These are phyloP conservation scores for Caenorhabditis tropicalis DNA, from an alignment of 1,140 invertebrate genomes.

Conservation along the genomic window DNA sequence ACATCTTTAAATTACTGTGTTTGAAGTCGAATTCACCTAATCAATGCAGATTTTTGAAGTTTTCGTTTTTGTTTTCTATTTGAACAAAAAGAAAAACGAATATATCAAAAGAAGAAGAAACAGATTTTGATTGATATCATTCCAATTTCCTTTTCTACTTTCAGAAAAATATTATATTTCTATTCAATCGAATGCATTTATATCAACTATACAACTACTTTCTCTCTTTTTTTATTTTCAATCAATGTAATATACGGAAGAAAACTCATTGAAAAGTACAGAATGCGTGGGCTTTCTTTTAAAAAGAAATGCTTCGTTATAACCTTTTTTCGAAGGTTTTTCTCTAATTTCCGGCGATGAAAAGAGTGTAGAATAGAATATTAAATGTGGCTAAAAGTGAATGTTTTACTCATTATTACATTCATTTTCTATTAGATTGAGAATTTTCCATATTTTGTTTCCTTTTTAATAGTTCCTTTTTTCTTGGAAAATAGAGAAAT, in stretches of 20 bases:
- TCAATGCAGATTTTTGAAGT: too few species aligned
- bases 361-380: not conserved
- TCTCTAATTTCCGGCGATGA: not conserved
- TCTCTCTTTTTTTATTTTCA: not conserved
- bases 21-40: too few species aligned
- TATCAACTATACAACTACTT: not conserved
- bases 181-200: not conserved
- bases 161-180: not conserved
- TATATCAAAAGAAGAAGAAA: too few species aligned
- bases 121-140: not conserved
- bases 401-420: not conserved
- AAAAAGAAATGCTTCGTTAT: not conserved
- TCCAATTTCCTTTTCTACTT: not conserved
- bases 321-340: not conserved
- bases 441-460: not conserved
- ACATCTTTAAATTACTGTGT: too few species aligned
- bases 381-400: not conserved
- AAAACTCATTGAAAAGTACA: constrained; percentile 17
- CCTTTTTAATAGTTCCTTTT: not conserved
- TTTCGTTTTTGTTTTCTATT: too few species aligned
- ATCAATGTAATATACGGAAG: not conserved
- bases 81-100: too few species aligned
- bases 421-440: not conserved
- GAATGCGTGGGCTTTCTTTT: not conserved
- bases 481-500: too few species aligned